These are phyloP conservation scores for Trachelus troglodyta DNA, from an alignment of 2,888 invertebrate species.

Conservation along the genomic window DNA sequence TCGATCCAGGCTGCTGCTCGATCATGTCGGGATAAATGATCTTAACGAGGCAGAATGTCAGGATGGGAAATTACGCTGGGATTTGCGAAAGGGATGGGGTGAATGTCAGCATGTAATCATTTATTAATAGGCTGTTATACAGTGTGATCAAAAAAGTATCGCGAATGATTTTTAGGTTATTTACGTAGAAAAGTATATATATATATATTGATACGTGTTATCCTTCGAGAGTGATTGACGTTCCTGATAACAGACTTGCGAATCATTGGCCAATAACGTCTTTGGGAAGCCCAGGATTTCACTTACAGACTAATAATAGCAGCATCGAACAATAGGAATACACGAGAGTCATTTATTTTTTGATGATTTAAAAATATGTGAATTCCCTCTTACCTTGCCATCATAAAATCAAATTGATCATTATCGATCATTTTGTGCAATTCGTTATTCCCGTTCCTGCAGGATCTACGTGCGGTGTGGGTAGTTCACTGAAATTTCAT, in stretches of 20 bases:
- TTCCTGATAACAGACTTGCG: slow-evolving; percentile 4
- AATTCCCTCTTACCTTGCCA: neutral
- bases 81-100: neutral
- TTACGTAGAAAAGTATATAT: neutral
- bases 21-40: neutral
- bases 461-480: neutral
- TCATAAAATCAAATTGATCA: neutral
- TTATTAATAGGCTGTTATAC: neutral
- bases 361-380: neutral
- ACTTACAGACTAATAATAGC: neutral
- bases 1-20: neutral
- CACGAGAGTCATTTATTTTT: neutral
- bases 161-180: neutral
- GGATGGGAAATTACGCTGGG: neutral
- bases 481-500: neutral
- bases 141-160: neutral
- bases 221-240: neutral
- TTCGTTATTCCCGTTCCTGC: neutral
- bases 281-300: slow-evolving; percentile 14
- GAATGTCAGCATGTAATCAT: neutral
- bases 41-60: neutral
- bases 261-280: slow-evolving; percentile 13
- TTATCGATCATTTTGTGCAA: neutral
- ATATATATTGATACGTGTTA: neutral
- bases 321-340: slow-evolving; percentile 9